Percentiles rank a stretch among this genome's conserved stretches.
Conservation (phyloP, 2,888 invertebrate species). For the Trissonchulus sp. region DNA sequence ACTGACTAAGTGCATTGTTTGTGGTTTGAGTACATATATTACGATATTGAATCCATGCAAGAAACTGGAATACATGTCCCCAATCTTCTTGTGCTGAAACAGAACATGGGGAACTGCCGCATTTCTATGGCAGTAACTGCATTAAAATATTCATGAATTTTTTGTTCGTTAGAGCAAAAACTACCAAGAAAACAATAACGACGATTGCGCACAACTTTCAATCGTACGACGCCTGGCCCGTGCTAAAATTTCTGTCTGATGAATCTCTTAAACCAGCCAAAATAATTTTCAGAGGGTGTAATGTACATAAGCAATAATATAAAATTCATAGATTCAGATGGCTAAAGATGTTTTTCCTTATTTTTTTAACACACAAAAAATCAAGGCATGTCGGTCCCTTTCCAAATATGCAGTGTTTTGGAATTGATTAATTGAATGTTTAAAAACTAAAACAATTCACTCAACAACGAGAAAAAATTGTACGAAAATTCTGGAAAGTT, state of each 20-base stretch:
- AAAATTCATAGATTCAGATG: slow-evolving; percentile 24
- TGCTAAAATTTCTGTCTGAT: background rate
- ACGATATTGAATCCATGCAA: background rate
- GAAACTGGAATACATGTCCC: background rate
- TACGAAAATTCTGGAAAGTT: too few species aligned
- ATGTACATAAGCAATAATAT: slow-evolving; percentile 17
- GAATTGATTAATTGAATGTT: too few species aligned
- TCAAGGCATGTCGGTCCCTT: too few species aligned
- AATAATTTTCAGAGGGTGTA: slow-evolving; percentile 17
- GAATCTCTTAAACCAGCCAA: slow-evolving; percentile 11
- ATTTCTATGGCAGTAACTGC: background rate
- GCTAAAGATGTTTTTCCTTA: slow-evolving; percentile 26
- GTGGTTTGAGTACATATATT: background rate
- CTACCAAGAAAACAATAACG: background rate
- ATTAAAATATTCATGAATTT: background rate
- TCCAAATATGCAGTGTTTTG: too few species aligned
- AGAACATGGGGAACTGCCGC: background rate
- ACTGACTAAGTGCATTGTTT: background rate
- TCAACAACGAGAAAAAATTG: too few species aligned
- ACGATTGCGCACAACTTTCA: slow-evolving; percentile 32
- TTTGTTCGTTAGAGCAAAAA: background rate
- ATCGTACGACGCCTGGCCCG: slow-evolving; percentile 28
- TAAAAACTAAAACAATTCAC: too few species aligned
- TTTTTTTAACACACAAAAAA: too few species aligned
- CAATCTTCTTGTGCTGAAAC: background rate